Evolutionary conservation across 2,888 invertebrate species (phyloP).

Genomic region (Holacanthella duospinosa): DNA sequence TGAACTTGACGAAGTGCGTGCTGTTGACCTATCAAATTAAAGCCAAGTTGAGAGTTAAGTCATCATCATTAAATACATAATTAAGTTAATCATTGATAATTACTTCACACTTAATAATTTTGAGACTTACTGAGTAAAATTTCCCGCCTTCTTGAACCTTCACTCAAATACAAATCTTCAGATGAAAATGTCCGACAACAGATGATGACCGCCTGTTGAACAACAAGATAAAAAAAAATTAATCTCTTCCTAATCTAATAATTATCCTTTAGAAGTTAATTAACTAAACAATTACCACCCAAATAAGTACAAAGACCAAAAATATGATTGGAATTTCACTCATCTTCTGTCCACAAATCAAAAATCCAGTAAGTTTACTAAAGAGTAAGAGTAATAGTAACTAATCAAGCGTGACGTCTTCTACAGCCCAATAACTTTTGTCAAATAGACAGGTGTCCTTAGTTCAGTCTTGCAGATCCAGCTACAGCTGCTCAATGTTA

Average conservation of each 20-base stretch:
- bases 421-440: no score
- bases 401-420: no score
- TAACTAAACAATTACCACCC: neutral
- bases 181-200: neutral
- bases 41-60: no score
- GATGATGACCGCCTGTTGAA: neutral
- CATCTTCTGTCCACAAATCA: no score
- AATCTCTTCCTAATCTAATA: neutral
- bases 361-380: no score
- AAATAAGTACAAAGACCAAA: neutral
- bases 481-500: no score
- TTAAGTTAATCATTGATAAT: neutral
- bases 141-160: neutral
- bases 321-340: neutral
- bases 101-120: neutral
- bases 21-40: neutral
- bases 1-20: neutral
- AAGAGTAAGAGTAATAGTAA: no score
- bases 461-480: no score
- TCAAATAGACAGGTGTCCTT: no score
- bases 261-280: neutral
- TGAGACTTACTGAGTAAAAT: neutral
- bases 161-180: neutral
- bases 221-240: neutral
- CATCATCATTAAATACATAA: neutral